These are phyloP conservation scores for Margarornis squamiger DNA, from an alignment of 2,797 vertebrate species.

Conservation along the genomic window DNA sequence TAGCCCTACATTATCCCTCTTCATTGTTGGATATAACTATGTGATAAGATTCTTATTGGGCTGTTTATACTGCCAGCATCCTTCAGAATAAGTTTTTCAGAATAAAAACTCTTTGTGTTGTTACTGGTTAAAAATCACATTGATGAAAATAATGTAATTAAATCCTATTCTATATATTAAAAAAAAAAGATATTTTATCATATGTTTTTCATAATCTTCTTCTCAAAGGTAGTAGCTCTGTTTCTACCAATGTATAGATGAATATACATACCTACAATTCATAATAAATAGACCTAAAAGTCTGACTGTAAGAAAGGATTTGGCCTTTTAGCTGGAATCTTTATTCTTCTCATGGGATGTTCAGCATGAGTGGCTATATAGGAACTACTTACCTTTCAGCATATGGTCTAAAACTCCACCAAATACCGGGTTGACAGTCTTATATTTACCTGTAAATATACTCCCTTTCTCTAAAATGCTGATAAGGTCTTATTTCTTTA, in stretches of 20 bases:
- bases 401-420: not conserved
- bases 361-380: not conserved
- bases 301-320: not conserved
- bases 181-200: not conserved
- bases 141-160: not conserved
- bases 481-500: not conserved
- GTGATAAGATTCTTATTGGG: not conserved
- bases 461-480: not conserved
- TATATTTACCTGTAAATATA: not conserved
- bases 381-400: not conserved
- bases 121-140: not conserved
- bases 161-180: not conserved
- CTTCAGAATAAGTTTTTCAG: not conserved
- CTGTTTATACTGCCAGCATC: not conserved
- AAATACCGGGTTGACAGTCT: not conserved
- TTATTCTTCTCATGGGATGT: not conserved
- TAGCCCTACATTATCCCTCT: not conserved
- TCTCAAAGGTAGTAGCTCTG: not conserved
- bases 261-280: not conserved
- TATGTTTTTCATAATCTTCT: not conserved
- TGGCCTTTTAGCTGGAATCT: not conserved
- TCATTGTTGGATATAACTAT: not conserved
- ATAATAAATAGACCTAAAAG: not conserved
- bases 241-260: not conserved
- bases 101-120: not conserved